Evolutionary conservation across 2,888 invertebrate genomes (phyloP).

Genomic region (Gonocerus acuteangulatus): DNA sequence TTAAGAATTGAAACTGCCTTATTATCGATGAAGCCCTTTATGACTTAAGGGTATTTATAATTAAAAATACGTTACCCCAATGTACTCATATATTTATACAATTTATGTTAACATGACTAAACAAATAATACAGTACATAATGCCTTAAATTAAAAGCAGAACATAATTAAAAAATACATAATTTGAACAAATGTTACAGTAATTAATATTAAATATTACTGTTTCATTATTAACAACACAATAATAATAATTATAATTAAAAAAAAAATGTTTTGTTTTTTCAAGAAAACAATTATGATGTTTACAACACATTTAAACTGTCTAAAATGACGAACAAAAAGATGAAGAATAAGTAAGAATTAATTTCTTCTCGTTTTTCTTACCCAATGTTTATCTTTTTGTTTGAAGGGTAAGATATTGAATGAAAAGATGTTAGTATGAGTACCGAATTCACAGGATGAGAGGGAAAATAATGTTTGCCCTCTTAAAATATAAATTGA

Average conservation of each 20-base stretch:
- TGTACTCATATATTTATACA: slow-evolving; percentile 32
- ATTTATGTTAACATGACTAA: slow-evolving; percentile 34
- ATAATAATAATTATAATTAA: background rate
- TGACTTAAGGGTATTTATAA: no score
- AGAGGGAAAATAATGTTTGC: background rate
- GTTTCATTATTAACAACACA: background rate
- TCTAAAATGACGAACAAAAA: no score
- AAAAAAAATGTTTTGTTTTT: background rate
- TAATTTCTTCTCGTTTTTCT: no score
- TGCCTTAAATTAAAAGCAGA: slow-evolving; percentile 27
- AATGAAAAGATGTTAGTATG: no score
- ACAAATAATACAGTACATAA: slow-evolving; percentile 23
- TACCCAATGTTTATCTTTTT: no score
- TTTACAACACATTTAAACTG: no score
- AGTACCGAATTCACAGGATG: background rate
- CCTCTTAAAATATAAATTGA: slow-evolving; percentile 13
- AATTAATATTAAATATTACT: background rate
- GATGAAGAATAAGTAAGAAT: no score
- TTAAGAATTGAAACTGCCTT: no score
- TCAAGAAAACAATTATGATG: background rate
- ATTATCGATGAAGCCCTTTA: no score
- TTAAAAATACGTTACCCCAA: no score
- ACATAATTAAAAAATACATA: slow-evolving; percentile 13
- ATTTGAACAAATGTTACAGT: slow-evolving; percentile 14
- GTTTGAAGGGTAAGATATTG: no score